phyloP scores from a whole-genome alignment of 92 coral and sea anemone species.

The Phenganax marumi region DNA sequence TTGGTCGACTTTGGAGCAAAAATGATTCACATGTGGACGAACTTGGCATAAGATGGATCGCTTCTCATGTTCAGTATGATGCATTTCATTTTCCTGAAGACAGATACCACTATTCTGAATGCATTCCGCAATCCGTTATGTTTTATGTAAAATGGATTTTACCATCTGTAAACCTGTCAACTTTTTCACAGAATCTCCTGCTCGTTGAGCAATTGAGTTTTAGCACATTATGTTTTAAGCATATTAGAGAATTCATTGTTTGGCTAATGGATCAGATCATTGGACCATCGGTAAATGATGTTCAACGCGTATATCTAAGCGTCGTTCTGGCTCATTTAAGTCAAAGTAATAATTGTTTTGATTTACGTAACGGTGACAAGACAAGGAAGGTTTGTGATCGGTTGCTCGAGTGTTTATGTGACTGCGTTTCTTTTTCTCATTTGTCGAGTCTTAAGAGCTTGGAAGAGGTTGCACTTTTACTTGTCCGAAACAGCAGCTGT shows the following conservation, averaged over 20 bases:
- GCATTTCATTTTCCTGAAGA: constrained; percentile 50
- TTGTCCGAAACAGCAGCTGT: constrained; percentile 36
- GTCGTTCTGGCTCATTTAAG: constrained; percentile 1
- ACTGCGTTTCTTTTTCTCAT: not conserved
- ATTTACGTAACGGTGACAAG: not conserved
- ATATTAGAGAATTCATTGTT: not conserved
- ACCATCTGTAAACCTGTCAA: not conserved
- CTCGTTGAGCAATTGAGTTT: constrained; percentile 14
- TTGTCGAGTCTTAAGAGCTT: not conserved
- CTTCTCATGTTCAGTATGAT: constrained; percentile 57
- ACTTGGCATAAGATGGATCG: not conserved
- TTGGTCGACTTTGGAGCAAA: constrained; percentile 6
- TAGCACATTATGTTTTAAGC: not conserved
- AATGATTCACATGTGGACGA: not conserved
- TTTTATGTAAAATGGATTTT: constrained; percentile 21
- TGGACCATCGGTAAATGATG: not conserved
- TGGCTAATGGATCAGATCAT: constrained; percentile 12
- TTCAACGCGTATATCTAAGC: constrained; percentile 17
- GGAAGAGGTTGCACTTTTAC: constrained; percentile 6
- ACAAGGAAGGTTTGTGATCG: constrained; percentile 24
- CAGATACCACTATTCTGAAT: not conserved
- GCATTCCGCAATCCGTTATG: constrained; percentile 13
- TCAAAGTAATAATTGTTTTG: not conserved
- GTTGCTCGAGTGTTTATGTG: constrained; percentile 4
- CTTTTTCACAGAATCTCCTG: not conserved